These are phyloP conservation scores for Rhynchophorus ferrugineus DNA, from an alignment of 1,140 invertebrate genomes.

Conservation along the genomic window DNA sequence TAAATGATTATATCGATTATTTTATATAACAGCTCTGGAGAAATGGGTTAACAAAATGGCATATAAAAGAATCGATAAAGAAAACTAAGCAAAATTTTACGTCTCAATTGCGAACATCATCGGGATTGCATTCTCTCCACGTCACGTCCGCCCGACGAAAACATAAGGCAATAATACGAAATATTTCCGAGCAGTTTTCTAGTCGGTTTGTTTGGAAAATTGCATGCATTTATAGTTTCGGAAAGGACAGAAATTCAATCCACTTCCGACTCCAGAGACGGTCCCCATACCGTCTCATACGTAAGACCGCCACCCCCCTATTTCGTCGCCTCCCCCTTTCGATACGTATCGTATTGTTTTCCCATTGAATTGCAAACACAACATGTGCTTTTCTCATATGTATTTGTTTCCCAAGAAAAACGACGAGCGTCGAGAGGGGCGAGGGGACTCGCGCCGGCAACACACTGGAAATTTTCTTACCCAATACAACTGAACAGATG, in stretches of 20 bases:
- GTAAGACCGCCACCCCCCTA: not conserved
- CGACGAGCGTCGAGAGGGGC: no score
- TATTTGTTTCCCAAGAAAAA: constrained; percentile 11
- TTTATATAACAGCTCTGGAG: no score
- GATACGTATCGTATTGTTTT: constrained; percentile 24
- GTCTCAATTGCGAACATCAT: constrained; percentile 11
- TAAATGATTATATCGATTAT: no score
- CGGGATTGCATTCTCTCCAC: constrained; percentile 16
- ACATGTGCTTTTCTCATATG: constrained; percentile 25
- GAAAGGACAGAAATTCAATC: constrained; percentile 23
- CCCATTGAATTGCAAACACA: constrained; percentile 25
- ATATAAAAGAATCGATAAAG: no score
- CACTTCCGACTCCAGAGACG: constrained; percentile 7
- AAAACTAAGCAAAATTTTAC: not conserved
- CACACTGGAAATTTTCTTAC: not conserved
- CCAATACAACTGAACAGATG: not conserved
- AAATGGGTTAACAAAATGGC: no score
- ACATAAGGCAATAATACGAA: constrained; percentile 24
- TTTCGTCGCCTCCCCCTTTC: constrained; percentile 8
- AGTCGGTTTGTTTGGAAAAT: constrained; percentile 25
- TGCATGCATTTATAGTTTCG: constrained; percentile 25
- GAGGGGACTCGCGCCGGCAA: no score
- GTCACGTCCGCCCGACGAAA: constrained; percentile 18
- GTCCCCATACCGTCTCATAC: not conserved
- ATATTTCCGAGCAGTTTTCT: constrained; percentile 23